A percentile compares a stretch with the other conserved stretches of the same genome.
phyloP scores from a whole-genome alignment of 2,797 vertebrate species.

The Manis javanica region DNA sequence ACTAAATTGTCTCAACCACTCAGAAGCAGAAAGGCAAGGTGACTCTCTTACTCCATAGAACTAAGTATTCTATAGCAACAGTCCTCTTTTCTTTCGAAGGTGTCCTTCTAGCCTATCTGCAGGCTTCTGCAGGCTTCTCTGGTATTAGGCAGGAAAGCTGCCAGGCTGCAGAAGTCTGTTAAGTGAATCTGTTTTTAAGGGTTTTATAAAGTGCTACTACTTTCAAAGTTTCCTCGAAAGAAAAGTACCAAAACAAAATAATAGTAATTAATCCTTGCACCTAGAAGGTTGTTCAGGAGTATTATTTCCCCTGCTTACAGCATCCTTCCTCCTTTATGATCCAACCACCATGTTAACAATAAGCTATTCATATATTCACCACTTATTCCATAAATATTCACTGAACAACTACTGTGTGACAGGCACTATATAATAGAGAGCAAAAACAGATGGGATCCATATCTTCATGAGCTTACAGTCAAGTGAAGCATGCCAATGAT shows the following conservation, averaged over 20 bases:
- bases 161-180: not conserved
- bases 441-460: not conserved
- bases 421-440: not conserved
- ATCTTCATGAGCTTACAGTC: not conserved
- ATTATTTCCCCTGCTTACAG: not conserved
- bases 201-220: not conserved
- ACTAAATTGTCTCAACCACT: not conserved
- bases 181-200: conserved; percentile 31
- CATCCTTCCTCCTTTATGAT: not conserved
- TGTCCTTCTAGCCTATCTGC: not conserved
- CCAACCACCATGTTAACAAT: not conserved
- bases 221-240: conserved; percentile 53
- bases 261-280: not conserved
- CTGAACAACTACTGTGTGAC: not conserved
- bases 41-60: not conserved
- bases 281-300: not conserved
- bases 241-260: not conserved
- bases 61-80: not conserved
- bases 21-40: not conserved
- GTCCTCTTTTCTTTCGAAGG: not conserved
- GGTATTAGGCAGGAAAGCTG: not conserved
- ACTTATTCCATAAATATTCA: not conserved
- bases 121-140: not conserved
- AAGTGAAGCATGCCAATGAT: not conserved
- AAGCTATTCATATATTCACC: not conserved